Base-by-base conservation (phyloP, 2,888 invertebrate species). In the Tillus elongatus region DNA sequence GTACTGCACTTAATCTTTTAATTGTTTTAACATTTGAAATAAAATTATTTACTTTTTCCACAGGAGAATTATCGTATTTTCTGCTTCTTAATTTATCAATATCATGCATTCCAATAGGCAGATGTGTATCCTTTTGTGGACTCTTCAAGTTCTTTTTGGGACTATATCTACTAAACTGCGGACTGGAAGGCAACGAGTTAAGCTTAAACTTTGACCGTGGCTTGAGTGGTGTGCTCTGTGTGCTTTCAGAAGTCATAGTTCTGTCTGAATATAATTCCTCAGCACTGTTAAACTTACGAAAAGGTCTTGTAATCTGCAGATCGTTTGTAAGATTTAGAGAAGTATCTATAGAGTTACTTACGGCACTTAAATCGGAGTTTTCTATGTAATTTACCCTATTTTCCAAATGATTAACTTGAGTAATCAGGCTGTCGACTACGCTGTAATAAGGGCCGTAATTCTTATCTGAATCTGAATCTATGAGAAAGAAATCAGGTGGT, bases 401-500 rank as follows among this genome's bases (percentile, higher is more conserved):
- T 50, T 73, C 70, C 32, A 75, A 68, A 32, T 72, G 66, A 56
- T 74, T 74, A 24, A 82, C 72, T 42, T 79, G 75, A 30, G 72
- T 70, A 28, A 82, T 74, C 46, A 80, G 71, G 49, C 69, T 71
- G 32, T 76, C 74, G 29, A 82, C 73, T 48, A 79, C 73, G 28
- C 72, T 70, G 45, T 57, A 61, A 50, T 63, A 64, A 2, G 61
- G 60, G 28, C 46, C 52, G 14, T 46, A 45, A 14, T 35, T 36
- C 24, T 34, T 36, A 24, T 43, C 32, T 12, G n/a, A n/a, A n/a
- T n/a, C n/a, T n/a, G n/a, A n/a, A n/a, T n/a, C 71, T 15, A 73
- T 58, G 56, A 79, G 83, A 53, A 82, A 77, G 59, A 70, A 14
- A 73, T 58, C 56, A 79, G 84, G 87, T 42, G 86, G 84, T 59